These are phyloP conservation scores for Pygocentrus nattereri DNA, from an alignment of 2,797 vertebrate species.

Conservation along the genomic window DNA sequence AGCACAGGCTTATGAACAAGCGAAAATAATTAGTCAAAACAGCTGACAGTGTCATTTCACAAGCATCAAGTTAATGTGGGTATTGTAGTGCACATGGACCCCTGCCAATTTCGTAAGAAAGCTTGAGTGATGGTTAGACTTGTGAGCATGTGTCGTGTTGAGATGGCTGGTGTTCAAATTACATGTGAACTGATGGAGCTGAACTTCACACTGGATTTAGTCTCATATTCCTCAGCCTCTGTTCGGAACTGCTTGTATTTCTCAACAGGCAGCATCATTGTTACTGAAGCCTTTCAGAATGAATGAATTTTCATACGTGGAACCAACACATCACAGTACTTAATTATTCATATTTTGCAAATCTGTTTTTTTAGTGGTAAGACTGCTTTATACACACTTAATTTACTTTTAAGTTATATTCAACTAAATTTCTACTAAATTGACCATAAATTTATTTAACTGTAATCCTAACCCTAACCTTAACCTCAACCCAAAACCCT, in stretches of 20 bases:
- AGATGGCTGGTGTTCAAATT: slow-evolving; percentile 63
- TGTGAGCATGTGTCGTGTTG: slow-evolving; percentile 67
- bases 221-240: background rate
- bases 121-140: slow-evolving; percentile 63
- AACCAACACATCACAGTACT: too few relatives aligned
- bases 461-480: too few relatives aligned
- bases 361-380: background rate
- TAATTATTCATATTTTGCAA: background rate
- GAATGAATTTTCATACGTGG: too few relatives aligned
- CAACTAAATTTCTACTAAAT: too few relatives aligned
- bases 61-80: slow-evolving; percentile 71
- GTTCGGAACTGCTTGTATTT: background rate
- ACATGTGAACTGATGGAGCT: background rate
- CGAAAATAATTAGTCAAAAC: slow-evolving; percentile 75
- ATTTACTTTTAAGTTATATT: too few relatives aligned
- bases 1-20: slow-evolving; percentile 69
- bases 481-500: too few relatives aligned
- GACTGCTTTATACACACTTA: too few relatives aligned
- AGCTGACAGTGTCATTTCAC: slow-evolving; percentile 71
- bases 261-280: background rate
- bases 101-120: slow-evolving; percentile 65
- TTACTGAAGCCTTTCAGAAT: background rate
- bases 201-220: background rate
- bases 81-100: slow-evolving; percentile 72
- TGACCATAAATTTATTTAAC: too few relatives aligned